Conservation (phyloP, 2,888 invertebrate species). For the Nemapogon koenigi region DNA sequence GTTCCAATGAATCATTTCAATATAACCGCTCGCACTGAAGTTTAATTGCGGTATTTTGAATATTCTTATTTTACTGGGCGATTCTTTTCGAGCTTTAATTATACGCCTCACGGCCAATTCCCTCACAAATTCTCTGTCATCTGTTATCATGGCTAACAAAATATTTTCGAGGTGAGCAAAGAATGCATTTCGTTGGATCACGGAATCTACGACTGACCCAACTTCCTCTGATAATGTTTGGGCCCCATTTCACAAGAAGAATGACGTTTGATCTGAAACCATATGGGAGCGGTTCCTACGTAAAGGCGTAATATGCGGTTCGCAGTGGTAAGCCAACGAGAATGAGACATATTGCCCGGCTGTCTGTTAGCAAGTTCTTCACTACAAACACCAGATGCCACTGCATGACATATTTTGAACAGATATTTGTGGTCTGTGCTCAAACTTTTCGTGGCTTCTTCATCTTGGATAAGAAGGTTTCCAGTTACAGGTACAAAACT, state of each 20-base stretch:
- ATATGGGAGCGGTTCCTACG: constrained; percentile 17
- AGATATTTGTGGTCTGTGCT: constrained; percentile 20
- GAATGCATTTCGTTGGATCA: too few relatives aligned
- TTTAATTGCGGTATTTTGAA: constrained; percentile 8
- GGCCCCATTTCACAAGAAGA: constrained; percentile 7
- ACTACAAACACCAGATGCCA: constrained; percentile 13
- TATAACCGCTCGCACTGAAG: constrained; percentile 5
- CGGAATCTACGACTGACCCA: constrained; percentile 1
- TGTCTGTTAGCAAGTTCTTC: constrained; percentile 14
- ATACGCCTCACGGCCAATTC: constrained; percentile 8
- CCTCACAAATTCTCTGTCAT: too few relatives aligned
- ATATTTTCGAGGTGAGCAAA: too few relatives aligned
- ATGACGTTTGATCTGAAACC: constrained; percentile 16
- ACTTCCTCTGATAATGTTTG: constrained; percentile 6
- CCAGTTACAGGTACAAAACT: too few relatives aligned
- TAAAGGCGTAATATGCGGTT: constrained; percentile 18
- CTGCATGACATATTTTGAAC: constrained; percentile 13
- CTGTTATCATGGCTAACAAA: too few relatives aligned
- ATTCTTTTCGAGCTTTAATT: constrained; percentile 4
- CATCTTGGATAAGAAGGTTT: too few relatives aligned
- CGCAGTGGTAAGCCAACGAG: constrained; percentile 19
- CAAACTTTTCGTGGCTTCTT: constrained; percentile 9
- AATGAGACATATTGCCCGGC: constrained; percentile 16
- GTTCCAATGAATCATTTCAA: constrained; percentile 6
- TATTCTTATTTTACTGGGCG: constrained; percentile 2